Conservation (phyloP, 2,797 vertebrate species). For the Phoxinus dragarum region DNA sequence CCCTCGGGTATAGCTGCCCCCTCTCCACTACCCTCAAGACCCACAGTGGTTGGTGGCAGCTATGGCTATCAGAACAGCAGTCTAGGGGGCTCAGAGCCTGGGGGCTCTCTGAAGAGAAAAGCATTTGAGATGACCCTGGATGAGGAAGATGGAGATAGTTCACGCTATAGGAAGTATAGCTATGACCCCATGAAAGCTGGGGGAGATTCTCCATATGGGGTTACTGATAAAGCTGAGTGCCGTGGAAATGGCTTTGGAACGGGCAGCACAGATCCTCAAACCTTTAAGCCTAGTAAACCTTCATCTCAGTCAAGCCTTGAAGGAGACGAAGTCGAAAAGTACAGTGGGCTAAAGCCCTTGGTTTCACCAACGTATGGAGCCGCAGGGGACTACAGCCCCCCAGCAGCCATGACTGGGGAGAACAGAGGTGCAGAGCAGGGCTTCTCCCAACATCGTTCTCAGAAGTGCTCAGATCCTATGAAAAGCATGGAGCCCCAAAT, state of each 20-base stretch:
- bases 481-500: slow-evolving; percentile 84
- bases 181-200: slow-evolving; percentile 87
- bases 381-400: slow-evolving; percentile 85
- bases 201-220: slow-evolving; percentile 78
- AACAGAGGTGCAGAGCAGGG: slow-evolving; percentile 74
- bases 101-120: slow-evolving; percentile 88
- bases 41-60: slow-evolving; percentile 80
- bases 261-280: slow-evolving; percentile 73
- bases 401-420: slow-evolving; percentile 81
- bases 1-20: slow-evolving; percentile 86
- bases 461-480: slow-evolving; percentile 79
- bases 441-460: slow-evolving; percentile 76
- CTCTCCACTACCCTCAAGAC: slow-evolving; percentile 83
- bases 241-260: slow-evolving; percentile 83
- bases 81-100: slow-evolving; percentile 76
- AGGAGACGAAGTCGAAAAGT: slow-evolving; percentile 72
- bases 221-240: slow-evolving; percentile 87
- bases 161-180: slow-evolving; percentile 89
- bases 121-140: slow-evolving; percentile 86
- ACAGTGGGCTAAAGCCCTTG: slow-evolving; percentile 79
- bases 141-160: slow-evolving; percentile 78
- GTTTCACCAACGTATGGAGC: slow-evolving; percentile 83
- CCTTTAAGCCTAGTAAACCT: slow-evolving; percentile 77
- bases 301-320: slow-evolving; percentile 72
- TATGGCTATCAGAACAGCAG: slow-evolving; percentile 86